Conservation (phyloP, 2,113 vertebrate genomes). For the Esox niger region DNA sequence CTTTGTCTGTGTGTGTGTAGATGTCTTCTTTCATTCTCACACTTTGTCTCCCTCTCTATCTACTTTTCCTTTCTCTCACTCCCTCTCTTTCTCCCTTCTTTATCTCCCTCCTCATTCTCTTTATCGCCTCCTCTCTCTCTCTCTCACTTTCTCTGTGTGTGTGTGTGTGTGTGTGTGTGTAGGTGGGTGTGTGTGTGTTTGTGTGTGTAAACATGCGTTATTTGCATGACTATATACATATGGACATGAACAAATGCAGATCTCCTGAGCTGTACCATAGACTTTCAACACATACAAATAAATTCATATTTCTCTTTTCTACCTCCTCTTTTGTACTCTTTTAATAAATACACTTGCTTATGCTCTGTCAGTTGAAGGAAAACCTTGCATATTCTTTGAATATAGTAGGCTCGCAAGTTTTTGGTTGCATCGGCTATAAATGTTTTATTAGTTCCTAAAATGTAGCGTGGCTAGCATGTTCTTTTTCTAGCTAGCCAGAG, state of each 20-base stretch:
- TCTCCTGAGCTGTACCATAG: slow-evolving; percentile 45
- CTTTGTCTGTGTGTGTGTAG: neutral
- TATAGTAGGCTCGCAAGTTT: neutral
- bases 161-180: too few species aligned
- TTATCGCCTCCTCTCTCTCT: slow-evolving; percentile 5
- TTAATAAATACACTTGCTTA: neutral
- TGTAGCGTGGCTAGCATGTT: neutral
- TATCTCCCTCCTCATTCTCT: neutral
- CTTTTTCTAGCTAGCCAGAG: neutral
- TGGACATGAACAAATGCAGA: slow-evolving; percentile 63
- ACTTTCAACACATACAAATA: slow-evolving; percentile 59
- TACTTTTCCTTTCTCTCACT: slow-evolving; percentile 6
- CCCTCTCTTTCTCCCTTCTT: slow-evolving; percentile 5
- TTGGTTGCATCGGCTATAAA: too few species aligned
- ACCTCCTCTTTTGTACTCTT: neutral
- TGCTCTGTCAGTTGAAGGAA: neutral
- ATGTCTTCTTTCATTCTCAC: slow-evolving; percentile 9
- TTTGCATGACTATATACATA: slow-evolving; percentile 62
- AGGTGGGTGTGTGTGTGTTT: slow-evolving; percentile 33
- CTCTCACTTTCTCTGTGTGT: slow-evolving; percentile 19
- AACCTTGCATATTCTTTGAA: neutral
- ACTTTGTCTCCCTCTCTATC: neutral
- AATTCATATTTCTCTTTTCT: slow-evolving; percentile 31
- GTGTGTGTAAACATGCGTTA: slow-evolving; percentile 56
- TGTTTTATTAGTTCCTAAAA: too few species aligned